phyloP scores from a whole-genome alignment of 2,113 vertebrate genomes.

The Seriola aureovittata region DNA sequence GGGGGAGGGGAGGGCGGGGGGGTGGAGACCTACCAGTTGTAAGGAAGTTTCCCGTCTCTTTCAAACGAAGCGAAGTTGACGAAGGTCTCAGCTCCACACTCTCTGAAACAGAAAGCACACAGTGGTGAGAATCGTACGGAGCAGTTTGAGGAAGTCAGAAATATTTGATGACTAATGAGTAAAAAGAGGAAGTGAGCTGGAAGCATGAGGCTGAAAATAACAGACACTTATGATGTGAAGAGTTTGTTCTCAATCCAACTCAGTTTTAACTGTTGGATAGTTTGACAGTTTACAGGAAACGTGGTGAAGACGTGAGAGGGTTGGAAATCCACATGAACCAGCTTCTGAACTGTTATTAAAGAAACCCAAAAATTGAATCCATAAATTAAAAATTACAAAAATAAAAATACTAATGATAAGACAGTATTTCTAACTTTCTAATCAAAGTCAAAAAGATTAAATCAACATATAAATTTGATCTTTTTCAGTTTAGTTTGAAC shows the following conservation, averaged over 20 bases:
- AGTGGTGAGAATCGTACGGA: neutral
- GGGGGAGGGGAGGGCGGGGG: slow-evolving; percentile 43
- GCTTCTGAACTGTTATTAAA: too few relatives aligned
- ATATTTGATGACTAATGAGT: slow-evolving; percentile 40
- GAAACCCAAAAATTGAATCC: too few relatives aligned
- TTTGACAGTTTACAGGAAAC: too few relatives aligned
- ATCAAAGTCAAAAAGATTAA: too few relatives aligned
- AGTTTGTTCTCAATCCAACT: too few relatives aligned
- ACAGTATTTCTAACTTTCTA: too few relatives aligned
- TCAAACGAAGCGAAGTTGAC: slow-evolving; percentile 97
- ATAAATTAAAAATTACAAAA: too few relatives aligned
- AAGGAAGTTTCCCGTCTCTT: slow-evolving; percentile 95
- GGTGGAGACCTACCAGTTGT: slow-evolving; percentile 91
- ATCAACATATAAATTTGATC: too few relatives aligned
- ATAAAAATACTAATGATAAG: too few relatives aligned
- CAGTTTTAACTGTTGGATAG: neutral
- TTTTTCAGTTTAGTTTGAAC: too few relatives aligned
- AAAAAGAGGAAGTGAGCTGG: slow-evolving; percentile 36
- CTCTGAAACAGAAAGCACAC: slow-evolving; percentile 82
- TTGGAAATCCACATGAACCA: too few relatives aligned
- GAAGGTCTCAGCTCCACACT: slow-evolving; percentile 95
- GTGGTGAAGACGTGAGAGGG: too few relatives aligned
- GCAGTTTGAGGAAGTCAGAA: slow-evolving; percentile 43
- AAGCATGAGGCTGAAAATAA: neutral
- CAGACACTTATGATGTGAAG: neutral